phyloP scores from a whole-genome alignment of 1,140 invertebrate species.

The Drosophila sturtevanti region DNA sequence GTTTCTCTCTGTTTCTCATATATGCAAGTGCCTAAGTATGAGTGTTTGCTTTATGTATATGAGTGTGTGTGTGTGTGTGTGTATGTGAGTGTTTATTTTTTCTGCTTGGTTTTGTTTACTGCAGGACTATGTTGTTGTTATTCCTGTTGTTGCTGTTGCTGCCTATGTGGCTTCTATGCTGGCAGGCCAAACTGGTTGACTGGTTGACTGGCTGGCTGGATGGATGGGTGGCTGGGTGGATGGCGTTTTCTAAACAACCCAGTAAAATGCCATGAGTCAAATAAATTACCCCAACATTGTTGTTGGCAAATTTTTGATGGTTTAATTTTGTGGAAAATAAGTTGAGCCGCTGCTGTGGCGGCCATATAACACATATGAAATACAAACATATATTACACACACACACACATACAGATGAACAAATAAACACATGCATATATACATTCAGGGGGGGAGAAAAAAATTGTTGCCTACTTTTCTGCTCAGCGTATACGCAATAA shows the following conservation, averaged over 20 bases:
- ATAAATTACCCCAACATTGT: slow-evolving; percentile 79
- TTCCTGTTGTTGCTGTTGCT: no score
- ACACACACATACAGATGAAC: slow-evolving; percentile 43
- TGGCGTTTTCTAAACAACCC: slow-evolving; percentile 53
- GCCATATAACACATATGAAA: slow-evolving; percentile 60
- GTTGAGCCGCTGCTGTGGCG: slow-evolving; percentile 76
- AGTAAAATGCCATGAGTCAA: slow-evolving; percentile 71
- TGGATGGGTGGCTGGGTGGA: not conserved
- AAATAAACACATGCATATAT: slow-evolving; percentile 28
- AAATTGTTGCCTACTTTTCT: slow-evolving; percentile 68
- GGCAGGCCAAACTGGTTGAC: slow-evolving; percentile 30
- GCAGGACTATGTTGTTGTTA: slow-evolving; percentile 33
- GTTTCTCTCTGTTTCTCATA: slow-evolving; percentile 39
- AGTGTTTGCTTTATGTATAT: slow-evolving; percentile 14
- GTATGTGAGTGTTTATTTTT: slow-evolving; percentile 30
- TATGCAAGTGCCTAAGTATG: slow-evolving; percentile 36
- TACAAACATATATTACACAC: slow-evolving; percentile 16
- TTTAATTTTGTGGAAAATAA: slow-evolving; percentile 81
- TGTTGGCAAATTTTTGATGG: slow-evolving; percentile 81
- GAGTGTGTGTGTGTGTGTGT: slow-evolving; percentile 26
- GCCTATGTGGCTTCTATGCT: slow-evolving; percentile 45
- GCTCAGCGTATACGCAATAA: slow-evolving; percentile 75
- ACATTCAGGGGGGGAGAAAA: slow-evolving; percentile 1
- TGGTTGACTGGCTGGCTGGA: slow-evolving; percentile 23
- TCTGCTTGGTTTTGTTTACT: slow-evolving; percentile 37